These are phyloP conservation scores for Agrotis clavis DNA, from an alignment of 2,888 invertebrate genomes.

Conservation along the genomic window DNA sequence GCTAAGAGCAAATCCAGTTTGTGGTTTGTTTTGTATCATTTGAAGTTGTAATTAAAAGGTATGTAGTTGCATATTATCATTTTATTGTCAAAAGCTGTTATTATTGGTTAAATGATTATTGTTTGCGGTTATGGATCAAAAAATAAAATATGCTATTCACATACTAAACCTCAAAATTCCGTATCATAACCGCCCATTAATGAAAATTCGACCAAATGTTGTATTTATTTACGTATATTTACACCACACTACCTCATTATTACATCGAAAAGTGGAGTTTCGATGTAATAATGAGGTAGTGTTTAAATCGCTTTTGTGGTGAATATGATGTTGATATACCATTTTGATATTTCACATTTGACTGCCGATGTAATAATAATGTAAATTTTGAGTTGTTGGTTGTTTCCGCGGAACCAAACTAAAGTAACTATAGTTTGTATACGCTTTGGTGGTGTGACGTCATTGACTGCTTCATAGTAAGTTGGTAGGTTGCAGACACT, in stretches of 20 bases:
- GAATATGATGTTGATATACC: not conserved
- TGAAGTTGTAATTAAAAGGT: not conserved
- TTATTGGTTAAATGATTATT: not conserved
- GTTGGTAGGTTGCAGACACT: slow-evolving; percentile 36
- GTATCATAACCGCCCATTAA: slow-evolving; percentile 30
- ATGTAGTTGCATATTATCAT: not conserved
- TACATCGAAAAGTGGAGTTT: not conserved
- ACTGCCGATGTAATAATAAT: not conserved
- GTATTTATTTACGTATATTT: slow-evolving; percentile 19
- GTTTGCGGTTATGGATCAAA: not conserved
- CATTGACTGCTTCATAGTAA: slow-evolving; percentile 19
- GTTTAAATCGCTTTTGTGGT: slow-evolving; percentile 6
- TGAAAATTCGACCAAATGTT: slow-evolving; percentile 9
- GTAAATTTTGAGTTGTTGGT: not conserved
- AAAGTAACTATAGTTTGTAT: not conserved
- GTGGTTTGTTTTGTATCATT: slow-evolving; percentile 16
- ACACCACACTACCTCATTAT: slow-evolving; percentile 16
- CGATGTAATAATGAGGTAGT: no score
- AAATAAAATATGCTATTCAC: slow-evolving; percentile 8
- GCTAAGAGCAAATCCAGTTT: slow-evolving; percentile 7
- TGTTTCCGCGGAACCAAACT: not conserved
- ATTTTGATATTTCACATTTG: not conserved
- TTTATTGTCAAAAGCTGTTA: not conserved
- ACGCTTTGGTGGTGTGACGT: slow-evolving; percentile 9
- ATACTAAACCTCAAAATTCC: slow-evolving; percentile 10